Percentiles rank a stretch among this genome's conserved stretches.
These are phyloP conservation scores for Drosophila repleta DNA, from an alignment of 1,140 invertebrate genomes.

Conservation along the genomic window DNA sequence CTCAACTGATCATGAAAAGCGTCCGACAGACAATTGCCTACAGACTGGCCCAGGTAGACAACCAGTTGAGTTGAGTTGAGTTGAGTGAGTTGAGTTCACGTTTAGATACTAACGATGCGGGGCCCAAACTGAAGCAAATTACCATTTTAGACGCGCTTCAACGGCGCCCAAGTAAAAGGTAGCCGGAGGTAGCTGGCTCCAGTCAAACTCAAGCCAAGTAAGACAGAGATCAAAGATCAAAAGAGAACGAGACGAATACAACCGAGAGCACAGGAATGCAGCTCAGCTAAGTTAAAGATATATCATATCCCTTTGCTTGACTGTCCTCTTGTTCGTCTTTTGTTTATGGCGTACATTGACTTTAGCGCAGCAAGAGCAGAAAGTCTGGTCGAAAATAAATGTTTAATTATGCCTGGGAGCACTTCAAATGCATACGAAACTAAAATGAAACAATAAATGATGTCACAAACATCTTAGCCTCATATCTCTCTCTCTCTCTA, in stretches of 20 bases:
- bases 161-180: constrained; percentile 43
- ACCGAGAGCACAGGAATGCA: constrained; percentile 54
- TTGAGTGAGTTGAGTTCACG: constrained; percentile 8
- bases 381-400: neutral
- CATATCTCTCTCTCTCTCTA: too few relatives aligned
- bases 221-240: constrained; percentile 2
- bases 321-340: constrained; percentile 15
- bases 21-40: constrained; percentile 33
- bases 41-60: constrained; percentile 41
- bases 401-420: too few relatives aligned
- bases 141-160: constrained; percentile 66
- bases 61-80: constrained; percentile 31
- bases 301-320: constrained; percentile 16
- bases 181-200: constrained; percentile 16
- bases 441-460: neutral
- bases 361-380: neutral
- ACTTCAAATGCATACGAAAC: neutral
- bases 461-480: neutral
- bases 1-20: constrained; percentile 45
- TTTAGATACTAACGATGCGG: constrained; percentile 40
- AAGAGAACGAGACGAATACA: neutral
- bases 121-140: constrained; percentile 57
- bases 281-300: constrained; percentile 47
- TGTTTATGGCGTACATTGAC: neutral
- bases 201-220: constrained; percentile 10